These are phyloP conservation scores for Morone chrysops DNA, from an alignment of 2,113 vertebrate genomes.

Conservation along the genomic window DNA sequence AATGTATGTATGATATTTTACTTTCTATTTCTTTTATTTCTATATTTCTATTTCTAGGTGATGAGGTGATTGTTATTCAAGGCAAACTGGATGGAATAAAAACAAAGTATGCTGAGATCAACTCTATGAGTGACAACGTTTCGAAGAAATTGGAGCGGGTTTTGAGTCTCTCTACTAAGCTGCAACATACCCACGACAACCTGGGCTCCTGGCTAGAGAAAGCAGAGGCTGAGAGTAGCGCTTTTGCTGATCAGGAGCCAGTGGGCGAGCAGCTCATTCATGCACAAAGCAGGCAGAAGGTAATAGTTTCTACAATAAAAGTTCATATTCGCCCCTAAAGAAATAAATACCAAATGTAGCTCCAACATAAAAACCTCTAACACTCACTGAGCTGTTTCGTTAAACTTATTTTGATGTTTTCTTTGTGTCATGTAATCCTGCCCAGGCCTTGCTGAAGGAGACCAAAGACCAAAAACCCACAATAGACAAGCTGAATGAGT, in stretches of 20 bases:
- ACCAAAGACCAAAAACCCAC: slow-evolving; percentile 86
- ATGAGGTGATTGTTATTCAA: slow-evolving; percentile 97
- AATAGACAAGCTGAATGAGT: slow-evolving; percentile 92
- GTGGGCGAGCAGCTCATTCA: slow-evolving; percentile 86
- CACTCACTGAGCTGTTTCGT: neutral
- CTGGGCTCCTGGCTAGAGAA: slow-evolving; percentile 90
- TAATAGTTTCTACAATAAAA: slow-evolving; percentile 54
- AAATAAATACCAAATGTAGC: neutral
- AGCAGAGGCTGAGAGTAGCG: slow-evolving; percentile 87
- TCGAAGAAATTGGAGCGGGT: slow-evolving; percentile 90
- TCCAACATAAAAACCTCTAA: neutral
- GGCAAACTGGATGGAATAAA: slow-evolving; percentile 97
- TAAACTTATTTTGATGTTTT: neutral
- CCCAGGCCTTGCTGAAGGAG: slow-evolving; percentile 90
- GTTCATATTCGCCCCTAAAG: neutral
- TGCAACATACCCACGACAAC: slow-evolving; percentile 86
- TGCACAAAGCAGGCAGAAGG: slow-evolving; percentile 91
- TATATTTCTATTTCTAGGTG: slow-evolving; percentile 86
- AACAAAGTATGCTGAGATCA: slow-evolving; percentile 93
- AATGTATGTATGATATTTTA: neutral
- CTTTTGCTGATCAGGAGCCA: slow-evolving; percentile 84
- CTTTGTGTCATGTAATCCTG: neutral
- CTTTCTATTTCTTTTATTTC: slow-evolving; percentile 29
- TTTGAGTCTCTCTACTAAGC: slow-evolving; percentile 86
- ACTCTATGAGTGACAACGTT: slow-evolving; percentile 87